Evolutionary conservation across 1,140 invertebrate species (phyloP), one percentile per base, ranked within the genome.

Genomic region (Drosophila lini): DNA sequence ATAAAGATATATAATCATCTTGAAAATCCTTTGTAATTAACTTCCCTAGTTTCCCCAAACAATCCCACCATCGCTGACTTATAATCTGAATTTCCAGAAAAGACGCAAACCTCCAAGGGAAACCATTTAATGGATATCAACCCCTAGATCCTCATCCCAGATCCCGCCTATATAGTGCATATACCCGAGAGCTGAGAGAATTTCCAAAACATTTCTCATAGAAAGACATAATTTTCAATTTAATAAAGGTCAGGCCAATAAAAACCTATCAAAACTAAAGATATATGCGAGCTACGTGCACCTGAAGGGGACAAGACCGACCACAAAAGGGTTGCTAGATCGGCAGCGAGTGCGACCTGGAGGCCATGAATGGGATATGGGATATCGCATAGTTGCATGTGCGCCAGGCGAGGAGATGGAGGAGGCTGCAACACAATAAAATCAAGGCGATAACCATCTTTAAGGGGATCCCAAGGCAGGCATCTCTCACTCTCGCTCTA

Each of bases 151-250:
- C 40, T n/a, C 0, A 32, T 59, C 41, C 28, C 57, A 45, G 1
- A 13, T 31, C 59, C 25, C 22, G n/a, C 19, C 16, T 7, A 16
- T 47, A 75, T 47, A 75, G 53, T 9, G n/a, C 40, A 68, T 62
- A 74, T 61, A 32, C 48, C 63, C 44, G 36, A 19, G 9, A 55
- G 36, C 11, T 16, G 31, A 52, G 56, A 16, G 44, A 44, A 44
- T 88, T 79, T 73, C 78, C 6, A 7, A 6, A 84, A 86, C 82
- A 85, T 85, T 85, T 85, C 81, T 88, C 83, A 86, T 88, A 86
- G 83, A 86, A 88, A 86, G 82, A 88, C 83, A 86, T 86, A 86
- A 86, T 86, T 86, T 88, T 86, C 70, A 86, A 86, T 86, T 88
- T 88, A 89, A 86, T 86, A 86, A 86, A 88, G 83, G 79, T 69